These are phyloP conservation scores for Microplitis mediator DNA, from an alignment of 1,140 invertebrate species.

Conservation along the genomic window DNA sequence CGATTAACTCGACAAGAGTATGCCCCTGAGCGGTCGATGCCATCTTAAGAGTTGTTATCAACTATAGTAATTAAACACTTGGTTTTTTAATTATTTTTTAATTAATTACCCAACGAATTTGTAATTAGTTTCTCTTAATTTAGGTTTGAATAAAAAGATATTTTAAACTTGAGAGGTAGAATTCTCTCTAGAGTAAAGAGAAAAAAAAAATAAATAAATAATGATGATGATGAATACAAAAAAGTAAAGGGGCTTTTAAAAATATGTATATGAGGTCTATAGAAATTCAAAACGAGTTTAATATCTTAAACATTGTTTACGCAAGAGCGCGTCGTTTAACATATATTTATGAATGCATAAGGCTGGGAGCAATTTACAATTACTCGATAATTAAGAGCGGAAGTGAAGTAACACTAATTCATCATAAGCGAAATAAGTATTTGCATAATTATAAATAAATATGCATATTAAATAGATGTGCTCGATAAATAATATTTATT, in stretches of 20 bases:
- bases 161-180: background rate
- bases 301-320: constrained; percentile 10
- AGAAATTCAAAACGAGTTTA: background rate
- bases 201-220: background rate
- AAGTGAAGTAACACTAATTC: background rate
- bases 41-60: background rate
- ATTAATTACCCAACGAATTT: background rate
- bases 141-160: background rate
- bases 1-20: constrained; percentile 8
- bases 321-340: constrained; percentile 5
- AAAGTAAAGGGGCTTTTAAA: background rate
- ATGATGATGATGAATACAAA: background rate
- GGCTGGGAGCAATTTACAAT: background rate
- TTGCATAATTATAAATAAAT: background rate
- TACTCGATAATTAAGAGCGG: background rate
- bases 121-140: background rate
- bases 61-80: background rate
- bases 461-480: background rate
- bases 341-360: background rate
- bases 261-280: background rate
- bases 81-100: background rate
- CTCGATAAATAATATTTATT: too few species aligned
- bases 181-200: background rate
- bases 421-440: too few species aligned
- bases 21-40: background rate